Conservation (phyloP, 1,140 invertebrate genomes). For the Aphelinus certus region DNA sequence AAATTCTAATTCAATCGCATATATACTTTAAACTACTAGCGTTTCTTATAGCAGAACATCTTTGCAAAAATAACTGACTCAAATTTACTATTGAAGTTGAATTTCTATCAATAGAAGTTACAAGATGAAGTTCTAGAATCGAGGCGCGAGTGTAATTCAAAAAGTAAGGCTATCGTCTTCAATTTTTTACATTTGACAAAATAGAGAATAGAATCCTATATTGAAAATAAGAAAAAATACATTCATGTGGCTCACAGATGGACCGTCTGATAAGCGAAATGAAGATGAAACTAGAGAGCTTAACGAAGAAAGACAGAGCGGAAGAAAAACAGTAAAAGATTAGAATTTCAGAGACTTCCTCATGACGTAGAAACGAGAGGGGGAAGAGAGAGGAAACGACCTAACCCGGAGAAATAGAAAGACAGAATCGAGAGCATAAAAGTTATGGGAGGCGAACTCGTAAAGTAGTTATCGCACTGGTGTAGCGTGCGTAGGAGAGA, state of each 20-base stretch:
- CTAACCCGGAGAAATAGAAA: slow-evolving; percentile 35
- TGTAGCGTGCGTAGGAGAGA: slow-evolving; percentile 20
- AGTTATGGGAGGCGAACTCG: slow-evolving; percentile 40
- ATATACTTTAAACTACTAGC: too few species aligned
- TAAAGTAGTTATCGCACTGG: slow-evolving; percentile 40
- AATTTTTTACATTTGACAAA: too few species aligned
- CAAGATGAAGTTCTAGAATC: too few species aligned
- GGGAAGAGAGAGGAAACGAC: slow-evolving; percentile 20
- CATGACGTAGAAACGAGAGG: background rate
- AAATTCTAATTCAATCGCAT: too few species aligned
- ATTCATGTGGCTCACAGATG: slow-evolving; percentile 4
- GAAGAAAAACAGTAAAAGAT: slow-evolving; percentile 18
- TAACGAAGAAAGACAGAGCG: background rate
- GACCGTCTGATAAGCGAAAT: slow-evolving; percentile 10
- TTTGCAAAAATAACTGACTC: too few species aligned
- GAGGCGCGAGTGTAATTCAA: too few species aligned
- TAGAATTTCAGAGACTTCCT: too few species aligned
- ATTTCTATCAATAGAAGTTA: too few species aligned
- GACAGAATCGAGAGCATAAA: slow-evolving; percentile 40
- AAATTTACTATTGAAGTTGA: too few species aligned
- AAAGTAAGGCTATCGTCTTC: too few species aligned
- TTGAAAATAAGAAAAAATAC: slow-evolving; percentile 3
- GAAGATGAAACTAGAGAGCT: background rate
- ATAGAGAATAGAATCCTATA: slow-evolving; percentile 27
- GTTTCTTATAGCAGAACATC: too few species aligned